phyloP scores from a whole-genome alignment of 2,797 vertebrate species.

The Hapalemur alaotrensis region DNA sequence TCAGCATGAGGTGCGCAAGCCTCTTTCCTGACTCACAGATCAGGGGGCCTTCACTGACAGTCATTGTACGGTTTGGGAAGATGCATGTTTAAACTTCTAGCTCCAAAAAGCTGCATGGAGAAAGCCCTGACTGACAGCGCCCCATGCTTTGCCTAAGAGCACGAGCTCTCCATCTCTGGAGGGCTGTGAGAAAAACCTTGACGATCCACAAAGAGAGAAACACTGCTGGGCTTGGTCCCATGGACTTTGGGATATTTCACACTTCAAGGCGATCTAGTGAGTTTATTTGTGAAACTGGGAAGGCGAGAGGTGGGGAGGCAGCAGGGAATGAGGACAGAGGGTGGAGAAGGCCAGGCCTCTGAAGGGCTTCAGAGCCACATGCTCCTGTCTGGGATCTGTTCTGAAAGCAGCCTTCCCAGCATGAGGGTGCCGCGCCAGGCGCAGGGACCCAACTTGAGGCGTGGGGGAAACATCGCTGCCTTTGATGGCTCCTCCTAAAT shows the following conservation, averaged over 20 bases:
- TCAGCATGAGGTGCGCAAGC: neutral
- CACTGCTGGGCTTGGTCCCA: fast-evolving
- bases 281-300: neutral
- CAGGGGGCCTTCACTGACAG: neutral
- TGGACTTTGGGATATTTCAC: neutral
- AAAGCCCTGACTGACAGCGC: neutral
- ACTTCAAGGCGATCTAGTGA: neutral
- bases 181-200: neutral
- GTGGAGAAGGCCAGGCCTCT: neutral
- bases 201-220: neutral
- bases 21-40: neutral
- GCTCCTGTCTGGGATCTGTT: neutral
- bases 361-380: neutral
- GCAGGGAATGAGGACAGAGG: neutral
- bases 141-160: neutral
- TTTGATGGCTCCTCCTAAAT: neutral
- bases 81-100: neutral
- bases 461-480: fast-evolving
- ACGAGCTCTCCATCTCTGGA: neutral
- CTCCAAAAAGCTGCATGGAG: neutral
- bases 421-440: fast-evolving
- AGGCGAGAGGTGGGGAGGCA: neutral
- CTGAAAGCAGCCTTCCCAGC: neutral
- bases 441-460: neutral
- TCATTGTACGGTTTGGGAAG: neutral